Conservation (phyloP, 2,113 vertebrate genomes). For the Alosa alosa region DNA sequence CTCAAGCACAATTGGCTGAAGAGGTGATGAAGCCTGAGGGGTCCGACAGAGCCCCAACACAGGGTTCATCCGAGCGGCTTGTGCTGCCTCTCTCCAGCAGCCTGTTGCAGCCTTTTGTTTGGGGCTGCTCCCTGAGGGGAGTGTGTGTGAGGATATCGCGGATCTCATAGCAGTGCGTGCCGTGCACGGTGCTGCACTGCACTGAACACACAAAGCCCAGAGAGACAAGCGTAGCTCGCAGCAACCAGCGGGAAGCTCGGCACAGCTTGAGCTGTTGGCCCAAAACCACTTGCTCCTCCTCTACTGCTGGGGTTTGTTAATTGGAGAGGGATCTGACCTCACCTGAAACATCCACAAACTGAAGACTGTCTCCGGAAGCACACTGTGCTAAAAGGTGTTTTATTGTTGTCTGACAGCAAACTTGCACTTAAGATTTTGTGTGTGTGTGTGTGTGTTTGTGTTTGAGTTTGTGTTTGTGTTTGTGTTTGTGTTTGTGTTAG, state of each 20-base stretch:
- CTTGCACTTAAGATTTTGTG: not conserved
- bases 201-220: not conserved
- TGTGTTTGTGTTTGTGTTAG: too few relatives aligned
- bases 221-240: not conserved
- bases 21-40: not conserved
- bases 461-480: not conserved
- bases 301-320: not conserved
- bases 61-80: not conserved
- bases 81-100: not conserved
- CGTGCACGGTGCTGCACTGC: not conserved
- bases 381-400: not conserved
- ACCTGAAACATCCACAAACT: not conserved
- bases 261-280: not conserved
- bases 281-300: not conserved
- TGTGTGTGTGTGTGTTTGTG: not conserved
- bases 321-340: not conserved
- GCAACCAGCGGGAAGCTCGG: not conserved
- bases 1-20: not conserved
- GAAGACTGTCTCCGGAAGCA: not conserved
- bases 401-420: not conserved
- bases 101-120: not conserved
- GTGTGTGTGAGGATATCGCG: not conserved
- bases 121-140: not conserved
- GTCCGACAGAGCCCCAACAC: not conserved
- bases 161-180: not conserved